Conservation (phyloP, 2,888 invertebrate genomes). For the Cryptophagus acutangulus region DNA sequence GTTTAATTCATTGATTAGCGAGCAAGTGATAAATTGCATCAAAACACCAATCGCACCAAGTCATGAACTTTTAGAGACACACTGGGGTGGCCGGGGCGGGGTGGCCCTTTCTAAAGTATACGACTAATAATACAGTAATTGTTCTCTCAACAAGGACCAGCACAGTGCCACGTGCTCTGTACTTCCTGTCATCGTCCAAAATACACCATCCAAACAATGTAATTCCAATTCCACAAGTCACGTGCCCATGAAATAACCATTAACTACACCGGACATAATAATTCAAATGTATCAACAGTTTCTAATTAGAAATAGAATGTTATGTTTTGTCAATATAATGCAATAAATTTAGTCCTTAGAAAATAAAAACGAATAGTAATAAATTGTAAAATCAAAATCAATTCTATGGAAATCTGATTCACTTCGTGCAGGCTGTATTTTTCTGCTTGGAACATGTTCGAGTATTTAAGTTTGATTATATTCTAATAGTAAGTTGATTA, state of each 20-base stretch:
- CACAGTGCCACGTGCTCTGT: slow-evolving; percentile 25
- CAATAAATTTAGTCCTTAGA: too few species aligned
- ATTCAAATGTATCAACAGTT: slow-evolving; percentile 34
- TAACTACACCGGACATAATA: slow-evolving; percentile 33
- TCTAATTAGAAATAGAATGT: slow-evolving; percentile 37
- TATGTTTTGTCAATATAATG: slow-evolving; percentile 29
- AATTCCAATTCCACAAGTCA: slow-evolving; percentile 32
- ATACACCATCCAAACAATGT: slow-evolving; percentile 1
- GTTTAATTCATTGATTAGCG: slow-evolving; percentile 32
- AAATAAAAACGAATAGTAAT: too few species aligned
- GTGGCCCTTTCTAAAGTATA: slow-evolving; percentile 9
- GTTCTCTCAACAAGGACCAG: slow-evolving; percentile 24
- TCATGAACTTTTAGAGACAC: slow-evolving; percentile 11
- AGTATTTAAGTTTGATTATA: too few species aligned
- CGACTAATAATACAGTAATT: slow-evolving; percentile 30
- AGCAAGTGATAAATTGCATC: slow-evolving; percentile 28
- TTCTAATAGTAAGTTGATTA: too few species aligned
- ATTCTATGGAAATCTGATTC: too few species aligned
- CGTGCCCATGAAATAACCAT: slow-evolving; percentile 24
- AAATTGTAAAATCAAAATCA: too few species aligned
- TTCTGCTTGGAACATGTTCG: too few species aligned
- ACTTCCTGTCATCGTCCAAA: slow-evolving; percentile 24
- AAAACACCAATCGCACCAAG: slow-evolving; percentile 22
- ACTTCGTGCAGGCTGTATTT: too few species aligned
- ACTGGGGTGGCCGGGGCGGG: background rate